Evolutionary conservation across 2,797 vertebrate species (phyloP), one percentile per base, ranked within the genome.

Genomic region (Heliangelus exortis): DNA sequence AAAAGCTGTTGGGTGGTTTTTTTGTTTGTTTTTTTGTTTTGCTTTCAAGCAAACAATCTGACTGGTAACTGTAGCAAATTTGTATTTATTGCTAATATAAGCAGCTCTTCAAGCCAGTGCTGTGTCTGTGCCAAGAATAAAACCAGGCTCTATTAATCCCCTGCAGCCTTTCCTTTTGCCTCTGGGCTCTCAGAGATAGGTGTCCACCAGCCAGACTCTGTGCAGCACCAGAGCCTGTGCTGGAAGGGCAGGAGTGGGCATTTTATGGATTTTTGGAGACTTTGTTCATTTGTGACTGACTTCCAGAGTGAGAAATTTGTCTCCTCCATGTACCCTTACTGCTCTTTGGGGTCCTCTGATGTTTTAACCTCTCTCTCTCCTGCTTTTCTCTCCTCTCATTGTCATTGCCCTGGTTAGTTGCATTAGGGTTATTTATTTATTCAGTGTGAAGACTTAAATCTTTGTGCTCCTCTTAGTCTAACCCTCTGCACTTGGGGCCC

Each of bases 291-390:
- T 62, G 66, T 61, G 31, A 22, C 66, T 84, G 87, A 54, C 59
- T 45, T 54, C 21, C 55, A 88, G 79, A 39, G 62, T 13, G 62
- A 92, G 67, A 34, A 81, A 48, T 73, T 89, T 48, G 2, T 92
- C 78, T 31, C 15, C 69, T 76, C 41, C 0, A 0, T 50, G 33
- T 22, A 1, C 3, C 1, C 25, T 9, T 5, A 22, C 9, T 68
- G 62, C 39, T 78, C 51, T 78, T 77, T 12, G 76, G 57, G 29
- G 10, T 76, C 57, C 83, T 83, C 66, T 76, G 54, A 3, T 69
- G 2, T 75, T 76, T 84, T 63, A 76, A 54, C 29, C 71, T 79
- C 68, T 53, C 20, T 12, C 39, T 76, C 41, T 57, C 43, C 3
- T 0, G 1, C 12, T 81, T 55, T 59, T 74, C 57, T 77, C 66